Conservation (phyloP, 1,140 invertebrate genomes). For the Formica exsecta region DNA sequence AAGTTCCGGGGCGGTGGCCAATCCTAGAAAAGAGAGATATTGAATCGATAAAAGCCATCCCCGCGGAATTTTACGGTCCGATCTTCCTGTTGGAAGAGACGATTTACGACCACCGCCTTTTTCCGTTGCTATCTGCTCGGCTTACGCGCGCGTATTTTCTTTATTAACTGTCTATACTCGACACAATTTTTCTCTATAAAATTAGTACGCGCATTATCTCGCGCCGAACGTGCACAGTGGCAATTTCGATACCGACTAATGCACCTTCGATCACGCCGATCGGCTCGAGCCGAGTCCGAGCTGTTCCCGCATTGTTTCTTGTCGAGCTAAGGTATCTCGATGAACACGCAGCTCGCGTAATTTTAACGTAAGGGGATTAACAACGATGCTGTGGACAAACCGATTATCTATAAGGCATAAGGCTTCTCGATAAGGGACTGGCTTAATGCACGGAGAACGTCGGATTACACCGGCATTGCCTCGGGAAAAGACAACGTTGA, state of each 20-base stretch:
- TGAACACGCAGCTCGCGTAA: constrained; percentile 55
- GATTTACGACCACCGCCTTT: constrained; percentile 72
- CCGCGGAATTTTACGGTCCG: constrained; percentile 71
- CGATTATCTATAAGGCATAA: constrained; percentile 57
- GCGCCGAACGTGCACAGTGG: constrained; percentile 4
- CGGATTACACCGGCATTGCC: constrained; percentile 65
- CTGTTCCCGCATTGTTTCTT: constrained; percentile 19
- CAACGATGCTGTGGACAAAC: constrained; percentile 59
- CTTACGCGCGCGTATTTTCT: not conserved
- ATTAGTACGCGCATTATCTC: constrained; percentile 47
- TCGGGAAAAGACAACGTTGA: constrained; percentile 71
- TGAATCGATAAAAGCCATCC: constrained; percentile 75
- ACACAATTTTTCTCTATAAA: constrained; percentile 14
- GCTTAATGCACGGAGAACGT: constrained; percentile 67
- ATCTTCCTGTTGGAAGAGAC: constrained; percentile 63
- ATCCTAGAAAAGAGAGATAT: constrained; percentile 69
- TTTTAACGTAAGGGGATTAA: constrained; percentile 65
- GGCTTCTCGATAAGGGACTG: constrained; percentile 47
- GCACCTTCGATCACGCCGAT: constrained; percentile 39
- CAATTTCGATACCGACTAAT: constrained; percentile 34
- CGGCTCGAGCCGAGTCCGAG: constrained; percentile 17
- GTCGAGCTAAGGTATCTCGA: constrained; percentile 41
- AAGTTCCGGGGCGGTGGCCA: constrained; percentile 44
- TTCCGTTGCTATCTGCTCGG: constrained; percentile 17
- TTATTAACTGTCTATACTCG: constrained; percentile 19